Base-by-base conservation (phyloP, 2,113 vertebrate species). In the Lates calcarifer region DNA sequence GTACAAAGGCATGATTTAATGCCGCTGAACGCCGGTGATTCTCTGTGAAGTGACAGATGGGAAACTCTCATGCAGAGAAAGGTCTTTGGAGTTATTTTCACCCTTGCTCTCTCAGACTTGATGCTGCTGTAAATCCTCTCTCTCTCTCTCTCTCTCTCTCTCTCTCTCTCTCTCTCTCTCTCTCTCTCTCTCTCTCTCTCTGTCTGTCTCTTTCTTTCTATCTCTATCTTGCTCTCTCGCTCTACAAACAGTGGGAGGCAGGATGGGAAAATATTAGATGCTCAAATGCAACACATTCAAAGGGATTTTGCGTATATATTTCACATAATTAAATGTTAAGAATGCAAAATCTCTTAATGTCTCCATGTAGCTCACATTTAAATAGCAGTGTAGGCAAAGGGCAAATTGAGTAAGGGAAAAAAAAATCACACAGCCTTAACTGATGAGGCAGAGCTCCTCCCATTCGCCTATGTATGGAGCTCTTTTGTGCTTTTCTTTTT, bases 21-120 rank as follows among this genome's bases (percentile, higher is more conserved):
- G 74, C 70, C 24, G 41, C 49, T 67, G 69, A 65, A 78, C 53
- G 51, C 76, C 39, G 4, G 47, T 74, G 84, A 64, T 68, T 83
- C 56, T 74, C 60, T 63, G 55, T 79, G 60, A 77, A 65, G 70
- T 82, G 74, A 82, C 84, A 86, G 83, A 91, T 81, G 80, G 90
- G 74, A 87, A 84, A 86, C 75, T 81, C 67, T 84, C 77, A 26
- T 82, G 82, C 69, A 82, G 81, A 72, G 73, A 82, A 88, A 83
- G 74, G 64, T 85, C 71, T 88, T 74, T 72, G 69, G 81, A 90
- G 75, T 84, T 91, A 87, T 90, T 91, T 90, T 85, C 68, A 81
- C 76, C 11, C 39, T 51, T 45, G 74, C 68, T 89, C 78, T 88
- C 70, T 79, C 47, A 77, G 80, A 83, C 49, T 71, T 51, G 65